These are phyloP conservation scores for Macrocentrus cingulum DNA, from an alignment of 1,140 invertebrate species.

Conservation along the genomic window DNA sequence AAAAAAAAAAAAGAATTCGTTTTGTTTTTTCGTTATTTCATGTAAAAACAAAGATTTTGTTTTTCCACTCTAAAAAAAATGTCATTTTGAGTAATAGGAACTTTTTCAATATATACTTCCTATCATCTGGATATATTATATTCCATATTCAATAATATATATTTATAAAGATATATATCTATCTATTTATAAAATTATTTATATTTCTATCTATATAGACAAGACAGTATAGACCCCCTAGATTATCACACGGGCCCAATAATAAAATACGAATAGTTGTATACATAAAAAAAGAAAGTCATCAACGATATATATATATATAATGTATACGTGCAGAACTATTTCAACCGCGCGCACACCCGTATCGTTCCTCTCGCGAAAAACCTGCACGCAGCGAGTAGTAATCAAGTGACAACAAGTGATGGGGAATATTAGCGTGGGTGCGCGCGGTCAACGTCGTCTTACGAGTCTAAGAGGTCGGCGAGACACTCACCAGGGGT, in stretches of 20 bases:
- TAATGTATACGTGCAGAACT: background rate
- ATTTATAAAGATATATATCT: conserved; percentile 34
- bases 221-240: conserved; percentile 47
- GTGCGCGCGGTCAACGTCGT: conserved; percentile 16
- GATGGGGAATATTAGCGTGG: too few relatives aligned
- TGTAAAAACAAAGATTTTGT: too few relatives aligned
- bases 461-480: conserved; percentile 56
- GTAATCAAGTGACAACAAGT: background rate
- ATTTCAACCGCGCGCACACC: conserved; percentile 5
- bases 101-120: too few relatives aligned
- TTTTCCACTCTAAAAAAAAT: too few relatives aligned
- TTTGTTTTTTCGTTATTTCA: too few relatives aligned
- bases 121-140: too few relatives aligned
- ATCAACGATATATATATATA: conserved; percentile 15
- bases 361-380: background rate
- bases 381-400: background rate
- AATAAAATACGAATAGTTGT: background rate
- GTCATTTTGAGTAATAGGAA: too few relatives aligned
- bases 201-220: conserved; percentile 27
- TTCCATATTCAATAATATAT: too few relatives aligned
- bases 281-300: conserved; percentile 4
- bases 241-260: conserved; percentile 55
- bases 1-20: too few relatives aligned
- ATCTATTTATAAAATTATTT: conserved; percentile 36
- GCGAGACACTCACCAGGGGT: conserved; percentile 59